Conservation (phyloP, 1,140 invertebrate genomes). For the Diachasmimorpha longicaudata region DNA sequence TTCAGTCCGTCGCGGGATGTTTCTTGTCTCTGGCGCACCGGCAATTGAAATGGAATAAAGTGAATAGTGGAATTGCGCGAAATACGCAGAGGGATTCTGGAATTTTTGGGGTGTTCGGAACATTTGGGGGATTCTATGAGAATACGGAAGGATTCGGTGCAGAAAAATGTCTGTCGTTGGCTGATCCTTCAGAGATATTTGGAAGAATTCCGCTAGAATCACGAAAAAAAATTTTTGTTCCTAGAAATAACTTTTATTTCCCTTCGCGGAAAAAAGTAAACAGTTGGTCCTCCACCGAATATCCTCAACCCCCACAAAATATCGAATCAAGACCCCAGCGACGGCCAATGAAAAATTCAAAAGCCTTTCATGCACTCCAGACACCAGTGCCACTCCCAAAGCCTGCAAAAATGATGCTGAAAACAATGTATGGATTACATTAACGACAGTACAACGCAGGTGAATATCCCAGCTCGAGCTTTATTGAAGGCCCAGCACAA, state of each 20-base stretch:
- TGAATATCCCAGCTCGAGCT: background rate
- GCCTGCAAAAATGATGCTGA: background rate
- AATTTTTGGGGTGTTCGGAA: background rate
- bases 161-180: too few relatives aligned
- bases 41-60: background rate
- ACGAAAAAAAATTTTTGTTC: too few relatives aligned
- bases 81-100: background rate
- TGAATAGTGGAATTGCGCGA: background rate
- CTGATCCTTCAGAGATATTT: too few relatives aligned
- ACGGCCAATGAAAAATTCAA: background rate
- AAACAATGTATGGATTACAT: slow-evolving; percentile 9
- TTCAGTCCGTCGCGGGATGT: slow-evolving; percentile 42
- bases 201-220: too few relatives aligned
- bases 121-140: too few relatives aligned
- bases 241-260: too few relatives aligned
- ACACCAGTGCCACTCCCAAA: background rate
- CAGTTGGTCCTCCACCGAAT: too few relatives aligned
- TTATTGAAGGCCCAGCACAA: slow-evolving; percentile 32
- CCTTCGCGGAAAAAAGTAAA: too few relatives aligned
- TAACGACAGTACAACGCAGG: background rate
- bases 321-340: too few relatives aligned
- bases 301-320: too few relatives aligned
- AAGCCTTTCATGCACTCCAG: background rate
- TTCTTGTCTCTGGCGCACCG: background rate
- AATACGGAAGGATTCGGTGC: too few relatives aligned